Base-by-base conservation (phyloP, 2,113 vertebrate genomes). In the Callopanchax toddi region DNA sequence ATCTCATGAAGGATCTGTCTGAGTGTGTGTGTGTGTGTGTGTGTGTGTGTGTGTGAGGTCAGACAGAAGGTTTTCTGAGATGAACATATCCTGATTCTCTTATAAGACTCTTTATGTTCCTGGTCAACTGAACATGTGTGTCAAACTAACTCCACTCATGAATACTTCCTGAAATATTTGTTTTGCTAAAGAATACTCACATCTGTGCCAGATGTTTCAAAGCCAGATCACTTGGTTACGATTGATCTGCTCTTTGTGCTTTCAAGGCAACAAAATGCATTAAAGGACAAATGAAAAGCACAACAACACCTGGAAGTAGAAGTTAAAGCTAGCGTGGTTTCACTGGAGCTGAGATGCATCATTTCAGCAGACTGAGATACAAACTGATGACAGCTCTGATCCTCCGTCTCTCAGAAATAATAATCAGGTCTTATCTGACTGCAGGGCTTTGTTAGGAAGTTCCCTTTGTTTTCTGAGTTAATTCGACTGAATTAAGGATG, bases 141-240 rank as follows among this genome's bases (percentile, higher is more conserved):
- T 18, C 11, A 46, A 58, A 40, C 13, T 39, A 36, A 37, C 15
- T 42, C 52, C 18, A 29, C 23, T 54, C 54, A n/a, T 55, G 37
- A 67, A 46, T 56, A 56, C 22, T 56, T 34, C 49, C 55, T 40
- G 23, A 66, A 71, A 65, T 4, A 51, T 36, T 32, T 49, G 40
- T 67, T 71, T 39, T 51, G 23, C 45, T 54, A 4, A 50, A 61
- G 61, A 64, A 71, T 43, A 11, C 1, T 44, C 1, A 6, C 23
- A 32, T 62, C 16, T 25, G 9, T 29, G 17, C n/a, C 16, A 22
- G 23, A 62, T 60, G 44, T 67, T 67, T 44, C 17, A 42, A 11
- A 42, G 32, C 13, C 3, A 36, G 55, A 62, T 49, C 21, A 43
- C 40, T 53, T 23, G 23, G 12, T 53, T 13, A 53, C 3, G 20